Evolutionary conservation across 2,888 invertebrate species (phyloP), one percentile per base, ranked within the genome.

Genomic region (Germaria angustata): DNA sequence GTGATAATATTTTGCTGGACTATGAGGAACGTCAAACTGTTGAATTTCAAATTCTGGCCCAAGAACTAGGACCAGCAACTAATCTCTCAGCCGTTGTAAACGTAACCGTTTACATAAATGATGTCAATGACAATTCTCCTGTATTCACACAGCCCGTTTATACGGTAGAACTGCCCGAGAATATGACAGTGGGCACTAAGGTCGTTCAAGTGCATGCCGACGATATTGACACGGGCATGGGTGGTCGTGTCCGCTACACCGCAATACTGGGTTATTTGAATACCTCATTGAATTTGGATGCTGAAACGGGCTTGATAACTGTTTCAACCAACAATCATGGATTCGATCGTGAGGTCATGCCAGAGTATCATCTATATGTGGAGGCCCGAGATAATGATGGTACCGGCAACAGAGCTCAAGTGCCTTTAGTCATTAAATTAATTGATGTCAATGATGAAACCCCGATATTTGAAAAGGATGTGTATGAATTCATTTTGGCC

Each of bases 351-450:
- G 97, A 98, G 92, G 92, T 93, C 39, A 94, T 94, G 91, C 93
- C 95, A 86, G 95, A 94, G 86, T 94, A 96, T 90, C 93, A 94
- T 89, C 93, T 98, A 86, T 94, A 94, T 88, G 95, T 98, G 83
- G 96, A 96, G 92, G 98, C 98, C 81, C 94, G 95, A 85, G 98
- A 98, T 92, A 95, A 95, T 89, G 95, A 96, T 86, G 96, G 97
- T 69, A 92, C 93, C 86, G 97, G 97, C 77, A 94, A 95, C 89
- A 93, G 93, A 86, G 94, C 95, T 53, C 94, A 94, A 85, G 90
- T 95, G 86, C 94, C 94, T 87, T 92, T 97, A 86, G 93, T 94
- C 86, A 93, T 97, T 87, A 94, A 94, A 92, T 92, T 98, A 85
- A 92, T 95, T 87, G 94, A 94, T 92, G 94, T 95, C 73, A 98